Evolutionary conservation across 2,113 vertebrate genomes (phyloP).

Genomic region (Ciconia boyciana): DNA sequence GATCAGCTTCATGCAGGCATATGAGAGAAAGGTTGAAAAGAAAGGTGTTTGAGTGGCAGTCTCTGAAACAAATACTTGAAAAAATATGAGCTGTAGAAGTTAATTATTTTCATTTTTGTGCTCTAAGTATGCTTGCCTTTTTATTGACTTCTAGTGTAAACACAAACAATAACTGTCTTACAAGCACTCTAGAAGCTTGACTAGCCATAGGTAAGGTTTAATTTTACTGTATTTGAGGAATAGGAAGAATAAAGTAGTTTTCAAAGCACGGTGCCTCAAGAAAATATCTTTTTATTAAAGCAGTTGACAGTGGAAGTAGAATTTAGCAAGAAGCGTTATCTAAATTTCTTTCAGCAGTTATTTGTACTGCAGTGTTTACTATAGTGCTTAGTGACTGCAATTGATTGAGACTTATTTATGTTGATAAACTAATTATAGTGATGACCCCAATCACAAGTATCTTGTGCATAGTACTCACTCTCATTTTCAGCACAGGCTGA

Average conservation of each 20-base stretch:
- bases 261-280: not conserved
- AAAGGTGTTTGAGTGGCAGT: not conserved
- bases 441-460: not conserved
- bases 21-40: not conserved
- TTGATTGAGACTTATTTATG: conserved; percentile 32
- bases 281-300: not conserved
- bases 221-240: not conserved
- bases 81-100: not conserved
- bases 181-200: not conserved
- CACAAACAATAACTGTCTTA: not conserved
- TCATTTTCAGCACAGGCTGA: not conserved
- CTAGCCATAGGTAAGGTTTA: not conserved
- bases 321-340: not conserved
- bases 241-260: not conserved
- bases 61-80: not conserved
- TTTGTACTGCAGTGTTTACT: conserved; percentile 19
- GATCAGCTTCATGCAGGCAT: not conserved
- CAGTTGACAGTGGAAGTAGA: not conserved
- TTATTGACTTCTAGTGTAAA: not conserved
- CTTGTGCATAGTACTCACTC: not conserved
- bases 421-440: conserved; percentile 14
- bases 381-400: not conserved
- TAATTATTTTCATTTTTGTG: not conserved
- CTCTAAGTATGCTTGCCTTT: not conserved
- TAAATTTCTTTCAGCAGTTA: conserved; percentile 32